Conservation (phyloP, 1,140 invertebrate genomes). For the Plectrocnemia conspersa region DNA sequence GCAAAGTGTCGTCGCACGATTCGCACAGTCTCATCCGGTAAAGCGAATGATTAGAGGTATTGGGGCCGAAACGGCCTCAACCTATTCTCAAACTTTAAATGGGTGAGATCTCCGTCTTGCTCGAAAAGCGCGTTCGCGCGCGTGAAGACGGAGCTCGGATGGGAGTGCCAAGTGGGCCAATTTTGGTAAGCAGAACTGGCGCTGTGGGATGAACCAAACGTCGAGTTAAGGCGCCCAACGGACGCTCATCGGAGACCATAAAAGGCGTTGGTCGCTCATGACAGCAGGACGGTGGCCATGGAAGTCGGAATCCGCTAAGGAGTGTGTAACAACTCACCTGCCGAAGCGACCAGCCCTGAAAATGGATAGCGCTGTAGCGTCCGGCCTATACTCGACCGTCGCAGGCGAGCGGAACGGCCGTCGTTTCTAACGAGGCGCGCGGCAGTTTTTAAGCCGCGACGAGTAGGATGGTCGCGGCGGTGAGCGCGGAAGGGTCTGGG, state of each 20-base stretch:
- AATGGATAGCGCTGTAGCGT: conserved; percentile 83
- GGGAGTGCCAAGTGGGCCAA: conserved; percentile 77
- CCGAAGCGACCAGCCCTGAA: conserved; percentile 85
- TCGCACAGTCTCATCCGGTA: conserved; percentile 62
- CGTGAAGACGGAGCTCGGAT: conserved; percentile 49
- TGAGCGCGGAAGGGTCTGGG: conserved; percentile 69
- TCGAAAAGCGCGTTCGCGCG: conserved; percentile 52
- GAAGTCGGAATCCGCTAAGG: conserved; percentile 83
- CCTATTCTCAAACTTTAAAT: conserved; percentile 70
- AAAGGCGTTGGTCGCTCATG: conserved; percentile 80
- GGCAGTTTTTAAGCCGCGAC: conserved; percentile 17
- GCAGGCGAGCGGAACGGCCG: conserved; percentile 4
- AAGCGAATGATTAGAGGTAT: conserved; percentile 85
- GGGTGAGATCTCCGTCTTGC: conserved; percentile 70
- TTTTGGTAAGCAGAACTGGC: conserved; percentile 92
- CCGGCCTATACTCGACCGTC: conserved; percentile 57
- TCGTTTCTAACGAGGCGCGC: neutral
- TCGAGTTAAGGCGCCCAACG: conserved; percentile 66
- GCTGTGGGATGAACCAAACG: conserved; percentile 82
- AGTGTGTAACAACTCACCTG: conserved; percentile 88
- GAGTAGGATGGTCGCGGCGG: conserved; percentile 69
- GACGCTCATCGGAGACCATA: conserved; percentile 61
- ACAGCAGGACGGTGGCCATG: conserved; percentile 88
- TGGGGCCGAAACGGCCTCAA: conserved; percentile 59
- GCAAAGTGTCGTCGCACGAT: no score